These are phyloP conservation scores for Cladorhizidae sp. DNA, from an alignment of 37 sponge, comb jelly and placozoan species.

Conservation along the genomic window DNA sequence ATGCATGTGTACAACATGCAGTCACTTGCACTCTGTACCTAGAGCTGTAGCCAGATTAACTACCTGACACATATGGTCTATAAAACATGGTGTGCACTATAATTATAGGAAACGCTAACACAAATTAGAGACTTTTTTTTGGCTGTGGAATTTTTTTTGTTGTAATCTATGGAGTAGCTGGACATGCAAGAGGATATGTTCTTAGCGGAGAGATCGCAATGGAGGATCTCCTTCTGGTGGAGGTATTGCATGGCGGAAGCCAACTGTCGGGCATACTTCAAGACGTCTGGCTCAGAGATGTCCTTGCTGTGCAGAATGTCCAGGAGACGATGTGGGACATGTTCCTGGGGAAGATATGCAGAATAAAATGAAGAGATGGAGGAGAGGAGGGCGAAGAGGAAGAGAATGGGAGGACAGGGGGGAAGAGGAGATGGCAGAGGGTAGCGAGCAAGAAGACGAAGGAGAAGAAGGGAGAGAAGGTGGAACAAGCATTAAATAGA, in stretches of 20 bases:
- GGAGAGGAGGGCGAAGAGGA: background rate
- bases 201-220: slow-evolving; percentile 90
- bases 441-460: too few species aligned
- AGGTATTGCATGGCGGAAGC: slow-evolving; percentile 82
- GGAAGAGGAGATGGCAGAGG: background rate
- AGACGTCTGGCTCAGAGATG: slow-evolving; percentile 29
- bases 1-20: too few species aligned
- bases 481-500: too few species aligned
- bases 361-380: background rate
- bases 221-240: slow-evolving; percentile 72
- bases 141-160: background rate
- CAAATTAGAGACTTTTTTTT: too few species aligned
- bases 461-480: too few species aligned
- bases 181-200: slow-evolving; percentile 82
- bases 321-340: slow-evolving; percentile 56
- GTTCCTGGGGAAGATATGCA: slow-evolving; percentile 50
- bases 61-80: too few species aligned
- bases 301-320: slow-evolving; percentile 58
- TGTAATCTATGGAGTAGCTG: too few species aligned
- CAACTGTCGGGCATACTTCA: slow-evolving; percentile 49
- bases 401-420: background rate
- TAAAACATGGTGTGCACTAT: too few species aligned
- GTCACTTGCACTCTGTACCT: too few species aligned
- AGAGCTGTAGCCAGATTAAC: too few species aligned
- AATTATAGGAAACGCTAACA: too few species aligned